Conservation (phyloP, 2,797 vertebrate species). For the Gadopsis marmoratus region DNA sequence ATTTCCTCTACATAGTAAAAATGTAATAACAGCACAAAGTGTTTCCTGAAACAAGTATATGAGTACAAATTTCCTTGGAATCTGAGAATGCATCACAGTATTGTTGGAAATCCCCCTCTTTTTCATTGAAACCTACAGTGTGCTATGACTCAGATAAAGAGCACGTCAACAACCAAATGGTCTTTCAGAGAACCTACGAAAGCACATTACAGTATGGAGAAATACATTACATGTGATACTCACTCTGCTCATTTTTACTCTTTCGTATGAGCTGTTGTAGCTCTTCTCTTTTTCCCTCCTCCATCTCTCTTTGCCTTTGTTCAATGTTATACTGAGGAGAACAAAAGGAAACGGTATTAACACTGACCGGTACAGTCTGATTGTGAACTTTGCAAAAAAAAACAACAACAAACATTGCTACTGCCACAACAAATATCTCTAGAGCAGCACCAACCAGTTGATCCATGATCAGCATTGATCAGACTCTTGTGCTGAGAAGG, state of each 20-base stretch:
- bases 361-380: not conserved
- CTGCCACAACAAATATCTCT: not conserved
- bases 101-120: conserved; percentile 65
- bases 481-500: conserved; percentile 21
- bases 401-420: not conserved
- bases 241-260: conserved; percentile 91
- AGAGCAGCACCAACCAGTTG: not conserved
- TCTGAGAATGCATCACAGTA: conserved; percentile 37
- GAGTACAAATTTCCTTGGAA: conserved; percentile 58
- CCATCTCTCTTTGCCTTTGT: conserved; percentile 80
- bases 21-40: conserved; percentile 9
- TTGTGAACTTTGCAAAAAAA: conserved; percentile 8
- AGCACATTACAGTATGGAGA: conserved; percentile 25
- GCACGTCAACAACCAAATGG: conserved; percentile 30
- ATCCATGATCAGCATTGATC: not conserved
- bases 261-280: conserved; percentile 88
- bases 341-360: not conserved
- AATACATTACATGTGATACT: conserved; percentile 60
- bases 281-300: conserved; percentile 86
- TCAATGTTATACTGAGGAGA: conserved; percentile 85
- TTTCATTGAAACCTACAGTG: conserved; percentile 45
- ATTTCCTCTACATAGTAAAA: conserved; percentile 40
- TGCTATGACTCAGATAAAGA: conserved; percentile 63
- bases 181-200: conserved; percentile 26
- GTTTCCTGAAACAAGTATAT: conserved; percentile 51